Conservation (phyloP, 2,113 vertebrate genomes). For the Periophthalmodon schlosseri region DNA sequence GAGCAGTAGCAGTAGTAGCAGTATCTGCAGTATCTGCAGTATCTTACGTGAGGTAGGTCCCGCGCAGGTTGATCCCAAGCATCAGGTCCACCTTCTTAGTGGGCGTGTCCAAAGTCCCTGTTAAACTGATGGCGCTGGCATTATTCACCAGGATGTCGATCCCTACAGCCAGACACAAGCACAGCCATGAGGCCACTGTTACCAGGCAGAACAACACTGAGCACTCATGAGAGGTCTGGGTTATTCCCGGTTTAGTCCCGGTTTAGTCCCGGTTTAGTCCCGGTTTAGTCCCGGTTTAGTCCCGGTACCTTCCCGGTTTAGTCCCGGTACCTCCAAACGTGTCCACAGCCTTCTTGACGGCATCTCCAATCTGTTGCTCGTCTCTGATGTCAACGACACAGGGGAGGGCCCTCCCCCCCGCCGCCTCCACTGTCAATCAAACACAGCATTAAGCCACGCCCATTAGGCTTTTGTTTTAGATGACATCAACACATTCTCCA, state of each 20-base stretch:
- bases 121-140: constrained; percentile 94
- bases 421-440: constrained; percentile 83
- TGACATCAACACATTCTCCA: no score
- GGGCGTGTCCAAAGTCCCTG: constrained; percentile 89
- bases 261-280: no score
- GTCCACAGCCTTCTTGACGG: constrained; percentile 86
- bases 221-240: neutral
- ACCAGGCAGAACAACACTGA: neutral
- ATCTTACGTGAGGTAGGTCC: constrained; percentile 92
- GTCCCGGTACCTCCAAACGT: constrained; percentile 86
- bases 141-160: constrained; percentile 97
- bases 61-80: constrained; percentile 92
- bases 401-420: constrained; percentile 88
- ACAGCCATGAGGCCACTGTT: neutral
- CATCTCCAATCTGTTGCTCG: constrained; percentile 85
- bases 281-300: neutral
- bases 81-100: constrained; percentile 96
- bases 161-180: constrained; percentile 39
- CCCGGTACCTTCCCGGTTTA: neutral
- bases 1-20: neutral
- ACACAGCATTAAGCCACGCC: neutral
- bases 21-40: constrained; percentile 21
- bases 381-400: constrained; percentile 94
- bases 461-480: no score
- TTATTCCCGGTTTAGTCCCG: no score